Percentiles rank a stretch among this genome's conserved stretches.
These are phyloP conservation scores for Cephus nigrinus DNA, from an alignment of 2,888 invertebrate species.

Conservation along the genomic window DNA sequence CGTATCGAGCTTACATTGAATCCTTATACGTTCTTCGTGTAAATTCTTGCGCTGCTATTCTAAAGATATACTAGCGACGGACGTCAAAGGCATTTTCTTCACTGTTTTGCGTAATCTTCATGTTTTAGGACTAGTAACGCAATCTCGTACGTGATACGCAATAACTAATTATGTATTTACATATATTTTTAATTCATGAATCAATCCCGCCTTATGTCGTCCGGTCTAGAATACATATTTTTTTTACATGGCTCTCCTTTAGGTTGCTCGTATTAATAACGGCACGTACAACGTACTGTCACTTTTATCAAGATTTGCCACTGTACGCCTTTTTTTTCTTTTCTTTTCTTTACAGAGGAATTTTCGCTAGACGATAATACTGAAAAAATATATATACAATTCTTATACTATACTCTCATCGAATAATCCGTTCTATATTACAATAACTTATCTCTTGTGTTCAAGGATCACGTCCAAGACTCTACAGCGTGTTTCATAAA, in stretches of 20 bases:
- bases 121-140: background rate
- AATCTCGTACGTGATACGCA: background rate
- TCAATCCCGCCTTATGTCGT: background rate
- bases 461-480: background rate
- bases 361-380: slow-evolving; percentile 38
- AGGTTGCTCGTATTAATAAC: background rate
- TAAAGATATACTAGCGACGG: background rate
- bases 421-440: slow-evolving; percentile 14
- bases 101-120: background rate
- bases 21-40: background rate
- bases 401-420: slow-evolving; percentile 31
- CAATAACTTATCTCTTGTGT: slow-evolving; percentile 5
- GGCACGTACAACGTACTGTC: slow-evolving; percentile 7
- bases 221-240: background rate
- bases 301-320: slow-evolving; percentile 5
- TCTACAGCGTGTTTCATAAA: background rate
- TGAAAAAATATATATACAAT: slow-evolving; percentile 52
- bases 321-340: background rate
- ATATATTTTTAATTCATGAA: background rate
- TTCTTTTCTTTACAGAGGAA: slow-evolving; percentile 9
- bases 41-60: background rate
- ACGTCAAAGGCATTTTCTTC: background rate
- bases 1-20: background rate
- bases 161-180: background rate
- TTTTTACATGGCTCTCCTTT: background rate